Conservation (phyloP, 2,797 vertebrate genomes). For the Rhynchotus rufescens region DNA sequence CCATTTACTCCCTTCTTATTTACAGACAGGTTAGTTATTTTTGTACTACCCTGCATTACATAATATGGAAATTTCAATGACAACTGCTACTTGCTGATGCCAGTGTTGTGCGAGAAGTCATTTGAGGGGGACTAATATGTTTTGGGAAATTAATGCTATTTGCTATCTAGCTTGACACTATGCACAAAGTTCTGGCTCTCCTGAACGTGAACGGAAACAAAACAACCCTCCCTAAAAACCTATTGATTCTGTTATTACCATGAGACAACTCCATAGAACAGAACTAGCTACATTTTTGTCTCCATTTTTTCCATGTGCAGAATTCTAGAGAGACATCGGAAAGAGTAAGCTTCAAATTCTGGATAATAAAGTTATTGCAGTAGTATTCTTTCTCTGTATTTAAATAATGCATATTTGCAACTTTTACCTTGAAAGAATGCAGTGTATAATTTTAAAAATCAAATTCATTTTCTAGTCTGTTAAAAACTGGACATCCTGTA, state of each 20-base stretch:
- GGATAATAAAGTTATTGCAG: neutral
- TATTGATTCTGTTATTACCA: neutral
- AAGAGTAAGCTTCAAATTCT: neutral
- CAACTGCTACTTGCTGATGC: neutral
- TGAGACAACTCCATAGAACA: neutral
- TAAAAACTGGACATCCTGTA: neutral
- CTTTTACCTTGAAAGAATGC: too few relatives aligned
- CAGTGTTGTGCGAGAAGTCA: neutral
- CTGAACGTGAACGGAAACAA: neutral
- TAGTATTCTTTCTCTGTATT: neutral
- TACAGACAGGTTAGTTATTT: neutral
- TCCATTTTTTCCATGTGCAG: neutral
- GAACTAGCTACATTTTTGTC: neutral
- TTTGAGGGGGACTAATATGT: neutral
- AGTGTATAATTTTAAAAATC: neutral
- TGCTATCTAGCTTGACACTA: neutral
- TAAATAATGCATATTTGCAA: neutral
- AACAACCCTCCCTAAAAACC: neutral
- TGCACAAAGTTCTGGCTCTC: neutral
- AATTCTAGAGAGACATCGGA: neutral
- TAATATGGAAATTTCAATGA: neutral
- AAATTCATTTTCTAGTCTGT: neutral
- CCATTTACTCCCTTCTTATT: neutral
- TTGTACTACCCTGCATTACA: neutral
- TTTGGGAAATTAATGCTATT: neutral